Conservation (phyloP, 2,888 invertebrate species). For the Lycaena phlaeas region DNA sequence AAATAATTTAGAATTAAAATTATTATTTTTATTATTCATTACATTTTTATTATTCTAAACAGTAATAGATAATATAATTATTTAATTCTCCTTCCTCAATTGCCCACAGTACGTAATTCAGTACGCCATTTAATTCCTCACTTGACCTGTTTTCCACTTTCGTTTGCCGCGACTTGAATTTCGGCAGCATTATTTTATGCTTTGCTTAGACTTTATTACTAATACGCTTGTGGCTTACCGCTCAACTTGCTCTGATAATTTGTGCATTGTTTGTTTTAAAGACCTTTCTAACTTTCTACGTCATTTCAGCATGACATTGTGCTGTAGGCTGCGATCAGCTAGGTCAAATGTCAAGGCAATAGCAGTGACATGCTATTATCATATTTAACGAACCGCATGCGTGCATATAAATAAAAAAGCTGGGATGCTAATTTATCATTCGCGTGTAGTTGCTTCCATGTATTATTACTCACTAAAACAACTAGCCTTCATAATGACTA, state of each 20-base stretch:
- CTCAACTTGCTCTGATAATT: not conserved
- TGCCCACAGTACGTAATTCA: no score
- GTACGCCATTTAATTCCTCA: no score
- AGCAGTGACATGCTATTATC: constrained; percentile 41
- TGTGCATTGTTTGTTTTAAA: constrained; percentile 3
- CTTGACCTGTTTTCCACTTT: no score
- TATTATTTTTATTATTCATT: no score
- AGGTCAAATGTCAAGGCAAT: constrained; percentile 65
- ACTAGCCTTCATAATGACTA: constrained; percentile 44
- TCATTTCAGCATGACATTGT: constrained; percentile 14
- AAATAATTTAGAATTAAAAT: no score
- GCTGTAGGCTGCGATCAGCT: constrained; percentile 48
- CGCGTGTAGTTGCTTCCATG: constrained; percentile 36
- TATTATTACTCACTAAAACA: constrained; percentile 31
- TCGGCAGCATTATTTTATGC: no score
- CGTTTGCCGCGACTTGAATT: no score
- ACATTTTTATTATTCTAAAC: no score
- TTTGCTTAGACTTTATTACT: no score
- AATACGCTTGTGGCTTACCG: not conserved
- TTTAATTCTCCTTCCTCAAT: no score
- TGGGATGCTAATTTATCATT: constrained; percentile 15
- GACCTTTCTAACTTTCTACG: constrained; percentile 11
- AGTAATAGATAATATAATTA: no score
- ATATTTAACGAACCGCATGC: constrained; percentile 40
- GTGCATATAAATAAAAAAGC: constrained; percentile 32